These are phyloP conservation scores for Neopipo cinnamomea DNA, from an alignment of 2,113 vertebrate species.

Conservation along the genomic window DNA sequence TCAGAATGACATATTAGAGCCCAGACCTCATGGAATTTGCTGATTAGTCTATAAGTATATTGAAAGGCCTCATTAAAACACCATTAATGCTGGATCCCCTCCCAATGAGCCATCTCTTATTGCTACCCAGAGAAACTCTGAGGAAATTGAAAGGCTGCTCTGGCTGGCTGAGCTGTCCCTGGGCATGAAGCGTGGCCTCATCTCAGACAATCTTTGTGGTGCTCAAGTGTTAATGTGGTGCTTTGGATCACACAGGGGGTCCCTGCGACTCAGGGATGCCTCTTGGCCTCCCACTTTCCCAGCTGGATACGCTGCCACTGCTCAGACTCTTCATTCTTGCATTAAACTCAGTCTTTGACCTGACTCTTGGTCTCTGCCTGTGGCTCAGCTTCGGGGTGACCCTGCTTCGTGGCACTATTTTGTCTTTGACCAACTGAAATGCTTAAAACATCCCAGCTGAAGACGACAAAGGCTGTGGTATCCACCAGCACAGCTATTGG, in stretches of 20 bases:
- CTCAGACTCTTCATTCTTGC: background rate
- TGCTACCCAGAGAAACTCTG: constrained; percentile 44
- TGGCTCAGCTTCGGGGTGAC: background rate
- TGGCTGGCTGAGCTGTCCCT: background rate
- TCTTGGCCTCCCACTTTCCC: background rate
- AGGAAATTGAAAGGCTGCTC: constrained; percentile 43
- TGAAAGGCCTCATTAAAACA: constrained; percentile 47
- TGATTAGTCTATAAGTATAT: constrained; percentile 36
- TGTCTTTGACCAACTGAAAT: background rate
- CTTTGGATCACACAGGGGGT: background rate
- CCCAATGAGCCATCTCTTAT: constrained; percentile 58
- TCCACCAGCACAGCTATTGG: background rate
- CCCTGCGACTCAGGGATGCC: background rate
- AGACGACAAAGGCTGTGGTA: background rate
- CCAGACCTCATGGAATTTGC: constrained; percentile 12
- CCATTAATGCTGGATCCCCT: constrained; percentile 35
- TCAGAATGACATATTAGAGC: constrained; percentile 25
- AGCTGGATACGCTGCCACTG: rapidly evolving
- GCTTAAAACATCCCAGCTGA: background rate
- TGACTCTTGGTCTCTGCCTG: background rate
- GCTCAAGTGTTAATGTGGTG: background rate
- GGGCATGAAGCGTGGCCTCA: background rate
- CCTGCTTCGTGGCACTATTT: background rate
- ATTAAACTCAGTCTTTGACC: background rate
- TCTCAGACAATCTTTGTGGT: background rate